A percentile compares a stretch with the other conserved stretches of the same genome.
Evolutionary conservation across 1,140 invertebrate genomes (phyloP).

Genomic region (Platyura marginata): DNA sequence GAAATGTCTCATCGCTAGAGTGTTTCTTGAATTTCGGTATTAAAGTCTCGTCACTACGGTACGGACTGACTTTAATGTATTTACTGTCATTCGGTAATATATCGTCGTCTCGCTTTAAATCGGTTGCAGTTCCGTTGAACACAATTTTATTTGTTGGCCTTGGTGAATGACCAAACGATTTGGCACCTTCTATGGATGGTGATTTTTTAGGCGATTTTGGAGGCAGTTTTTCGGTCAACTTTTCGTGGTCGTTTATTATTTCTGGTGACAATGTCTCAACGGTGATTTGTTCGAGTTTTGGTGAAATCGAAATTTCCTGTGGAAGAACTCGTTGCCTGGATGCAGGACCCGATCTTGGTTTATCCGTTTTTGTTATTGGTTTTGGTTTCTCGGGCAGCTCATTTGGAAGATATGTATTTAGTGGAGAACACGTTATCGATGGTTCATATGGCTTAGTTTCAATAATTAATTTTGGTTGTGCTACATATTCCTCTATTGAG

Average conservation of each 20-base stretch:
- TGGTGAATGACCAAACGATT: not conserved
- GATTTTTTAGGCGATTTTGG: not conserved
- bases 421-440: not conserved
- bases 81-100: not conserved
- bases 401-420: not conserved
- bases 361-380: constrained; percentile 12
- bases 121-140: not conserved
- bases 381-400: constrained; percentile 6
- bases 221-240: not conserved
- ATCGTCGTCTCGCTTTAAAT: not conserved
- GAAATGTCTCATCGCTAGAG: constrained; percentile 14
- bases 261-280: not conserved
- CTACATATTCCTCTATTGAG: not conserved
- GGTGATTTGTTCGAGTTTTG: not conserved
- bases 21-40: not conserved
- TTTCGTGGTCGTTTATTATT: no score
- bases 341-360: constrained; percentile 25
- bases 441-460: not conserved
- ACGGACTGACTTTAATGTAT: not conserved
- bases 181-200: not conserved
- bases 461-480: not conserved
- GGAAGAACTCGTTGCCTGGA: constrained; percentile 24
- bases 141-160: not conserved
- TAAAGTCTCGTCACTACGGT: not conserved
- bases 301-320: not conserved